These are phyloP conservation scores for Thrips palmi DNA, from an alignment of 1,140 invertebrate species.

Conservation along the genomic window DNA sequence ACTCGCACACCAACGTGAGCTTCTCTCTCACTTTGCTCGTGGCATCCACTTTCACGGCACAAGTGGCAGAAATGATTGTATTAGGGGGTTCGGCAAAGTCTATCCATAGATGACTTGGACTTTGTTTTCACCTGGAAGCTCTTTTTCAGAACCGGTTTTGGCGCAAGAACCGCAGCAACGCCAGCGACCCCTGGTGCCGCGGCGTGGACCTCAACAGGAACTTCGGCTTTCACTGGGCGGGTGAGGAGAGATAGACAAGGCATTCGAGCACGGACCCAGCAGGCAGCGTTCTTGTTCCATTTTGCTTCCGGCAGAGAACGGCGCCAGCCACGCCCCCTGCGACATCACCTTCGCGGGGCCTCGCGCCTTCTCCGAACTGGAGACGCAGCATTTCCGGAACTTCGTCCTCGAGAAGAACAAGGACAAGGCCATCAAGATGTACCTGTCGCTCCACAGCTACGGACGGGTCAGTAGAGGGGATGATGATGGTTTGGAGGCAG, in stretches of 20 bases:
- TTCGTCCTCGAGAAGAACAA: too few species aligned
- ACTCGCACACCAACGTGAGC: too few species aligned
- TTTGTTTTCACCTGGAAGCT: slow-evolving; percentile 1
- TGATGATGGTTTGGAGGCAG: not conserved
- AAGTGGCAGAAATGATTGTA: not conserved
- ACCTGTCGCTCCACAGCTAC: slow-evolving; percentile 43
- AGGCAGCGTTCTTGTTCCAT: not conserved
- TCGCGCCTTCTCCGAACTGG: too few species aligned
- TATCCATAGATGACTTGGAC: slow-evolving; percentile 14
- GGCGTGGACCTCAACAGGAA: slow-evolving; percentile 17
- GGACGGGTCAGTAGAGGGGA: slow-evolving; percentile 19
- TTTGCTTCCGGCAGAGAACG: not conserved
- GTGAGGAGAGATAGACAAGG: slow-evolving; percentile 8
- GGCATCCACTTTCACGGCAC: too few species aligned
- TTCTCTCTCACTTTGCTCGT: too few species aligned
- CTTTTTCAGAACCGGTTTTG: slow-evolving; percentile 21
- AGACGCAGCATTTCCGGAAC: too few species aligned
- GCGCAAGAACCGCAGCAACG: slow-evolving; percentile 20
- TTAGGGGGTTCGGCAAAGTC: slow-evolving; percentile 5
- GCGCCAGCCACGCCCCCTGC: too few species aligned
- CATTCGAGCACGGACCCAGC: too few species aligned
- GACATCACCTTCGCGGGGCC: too few species aligned
- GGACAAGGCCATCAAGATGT: too few species aligned
- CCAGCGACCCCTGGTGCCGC: slow-evolving; percentile 7
- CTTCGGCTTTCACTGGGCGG: slow-evolving; percentile 14